Conservation (phyloP, 23 tunicate species). For the Diplosoma virens region DNA sequence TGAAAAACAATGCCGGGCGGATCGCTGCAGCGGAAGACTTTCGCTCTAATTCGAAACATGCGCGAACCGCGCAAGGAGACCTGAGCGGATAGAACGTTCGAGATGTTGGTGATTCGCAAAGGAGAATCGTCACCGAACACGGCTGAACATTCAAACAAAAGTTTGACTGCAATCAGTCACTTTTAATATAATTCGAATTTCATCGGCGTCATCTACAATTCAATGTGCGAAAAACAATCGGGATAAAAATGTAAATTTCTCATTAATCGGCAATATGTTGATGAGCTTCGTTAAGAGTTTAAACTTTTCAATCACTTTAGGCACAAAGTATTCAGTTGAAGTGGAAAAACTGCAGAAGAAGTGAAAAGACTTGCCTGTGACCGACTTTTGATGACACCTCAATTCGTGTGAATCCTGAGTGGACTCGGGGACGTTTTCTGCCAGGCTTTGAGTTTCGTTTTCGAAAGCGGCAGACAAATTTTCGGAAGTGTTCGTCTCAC, state of each 20-base stretch:
- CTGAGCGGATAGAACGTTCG: constrained; percentile 12
- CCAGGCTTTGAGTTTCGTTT: neutral
- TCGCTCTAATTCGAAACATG: constrained; percentile 34
- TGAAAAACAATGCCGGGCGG: constrained; percentile 15
- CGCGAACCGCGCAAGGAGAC: constrained; percentile 33
- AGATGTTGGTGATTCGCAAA: constrained; percentile 8
- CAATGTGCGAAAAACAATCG: no score
- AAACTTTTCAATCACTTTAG: no score
- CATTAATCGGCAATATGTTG: no score
- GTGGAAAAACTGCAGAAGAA: no score
- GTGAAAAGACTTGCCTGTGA: constrained; percentile 15
- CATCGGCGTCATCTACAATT: no score
- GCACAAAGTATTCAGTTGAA: no score
- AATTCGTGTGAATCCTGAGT: constrained; percentile 8
- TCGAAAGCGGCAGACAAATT: neutral
- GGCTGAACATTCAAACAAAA: no score
- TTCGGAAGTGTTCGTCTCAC: neutral
- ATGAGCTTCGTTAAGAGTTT: no score
- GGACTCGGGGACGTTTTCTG: neutral
- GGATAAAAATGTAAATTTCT: no score
- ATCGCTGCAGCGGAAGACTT: constrained; percentile 4
- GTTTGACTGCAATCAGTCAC: no score
- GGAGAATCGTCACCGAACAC: constrained; percentile 46
- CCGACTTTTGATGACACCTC: constrained; percentile 34
- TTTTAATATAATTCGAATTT: no score